Base-by-base conservation (phyloP, 2,113 vertebrate genomes). In the Eubucco bourcierii region DNA sequence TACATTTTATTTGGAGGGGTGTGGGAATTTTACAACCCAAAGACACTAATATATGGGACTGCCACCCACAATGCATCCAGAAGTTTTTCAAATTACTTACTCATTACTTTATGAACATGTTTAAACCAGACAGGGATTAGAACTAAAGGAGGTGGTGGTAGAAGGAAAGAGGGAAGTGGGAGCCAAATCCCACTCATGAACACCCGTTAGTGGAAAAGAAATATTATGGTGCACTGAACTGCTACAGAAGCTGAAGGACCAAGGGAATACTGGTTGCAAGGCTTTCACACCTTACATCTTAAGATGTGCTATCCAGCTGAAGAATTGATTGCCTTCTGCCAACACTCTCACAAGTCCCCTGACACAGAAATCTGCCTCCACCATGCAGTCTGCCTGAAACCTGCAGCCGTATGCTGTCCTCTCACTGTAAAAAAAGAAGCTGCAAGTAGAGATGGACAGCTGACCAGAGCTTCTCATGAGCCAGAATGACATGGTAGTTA, bases 121-220 rank as follows among this genome's bases (percentile, higher is more conserved):
- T 90, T 71, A 84, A 82, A n/a, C 10, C 25, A 88, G 83, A 71
- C 7, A 41, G 19, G 78, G 28, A 29, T 79, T 47, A 87, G 87
- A 88, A 90, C 29, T 53, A 77, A 90, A 87, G 44, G 13, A 94
- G 8, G 7, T 61, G 14, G 53, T 72, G 6, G 17, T 39, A 81
- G 53, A 84, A 81, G 12, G 12, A 64, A 91, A 77, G n/a, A 85
- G 7, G 46, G 70, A 64, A 88, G 4, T 2, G 25, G 11, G 55
- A 89, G 29, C 16, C 18, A 92, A 79, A 76, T 82, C 31, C 58
- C 4, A 1, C 46, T n/a, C 21, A 10, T 47, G n/a, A 86, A 86
- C 1, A 1, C 11, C 12, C 2, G 3, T 9, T 7, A 70, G 27
- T 50, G 55, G n/a, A 84, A 66, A 31, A 9, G 41, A 90, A 79